Evolutionary conservation across 2,113 vertebrate genomes (phyloP).

Genomic region (Potamarius usumacintae): DNA sequence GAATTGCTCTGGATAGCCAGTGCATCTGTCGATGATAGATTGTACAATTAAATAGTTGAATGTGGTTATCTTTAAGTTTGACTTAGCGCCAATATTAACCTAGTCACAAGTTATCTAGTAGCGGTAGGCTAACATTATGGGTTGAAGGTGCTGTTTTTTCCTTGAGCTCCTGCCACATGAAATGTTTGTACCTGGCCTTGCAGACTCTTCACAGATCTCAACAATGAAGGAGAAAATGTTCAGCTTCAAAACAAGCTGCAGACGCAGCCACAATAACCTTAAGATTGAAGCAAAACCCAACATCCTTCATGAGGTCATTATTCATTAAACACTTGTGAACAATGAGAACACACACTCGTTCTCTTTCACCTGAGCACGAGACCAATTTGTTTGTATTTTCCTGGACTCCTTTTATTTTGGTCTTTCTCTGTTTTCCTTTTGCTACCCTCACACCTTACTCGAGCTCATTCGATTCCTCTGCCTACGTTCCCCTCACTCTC

Average conservation of each 20-base stretch:
- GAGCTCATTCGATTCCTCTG: neutral
- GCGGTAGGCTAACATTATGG: neutral
- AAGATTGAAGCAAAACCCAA: conserved; percentile 29
- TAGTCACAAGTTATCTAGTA: neutral
- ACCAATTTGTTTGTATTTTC: conserved; percentile 28
- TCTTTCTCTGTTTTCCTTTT: conserved; percentile 18
- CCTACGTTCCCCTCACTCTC: conserved; percentile 23
- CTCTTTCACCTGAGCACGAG: neutral
- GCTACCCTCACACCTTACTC: conserved; percentile 1
- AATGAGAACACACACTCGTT: conserved; percentile 5
- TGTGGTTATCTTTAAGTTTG: neutral
- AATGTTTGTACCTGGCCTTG: neutral
- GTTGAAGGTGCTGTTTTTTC: neutral
- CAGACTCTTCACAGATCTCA: conserved; percentile 7
- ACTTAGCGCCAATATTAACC: neutral
- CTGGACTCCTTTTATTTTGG: conserved; percentile 8
- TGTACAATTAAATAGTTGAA: neutral
- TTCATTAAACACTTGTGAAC: conserved; percentile 28
- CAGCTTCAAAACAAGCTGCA: conserved; percentile 15
- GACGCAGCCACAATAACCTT: conserved; percentile 13
- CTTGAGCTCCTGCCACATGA: neutral
- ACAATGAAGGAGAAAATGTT: conserved; percentile 14
- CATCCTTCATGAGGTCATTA: conserved; percentile 43
- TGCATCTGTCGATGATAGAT: neutral
- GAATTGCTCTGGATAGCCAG: conserved; percentile 8